Conservation (phyloP, 2,888 invertebrate genomes). For the Diaprepes abbreviatus region DNA sequence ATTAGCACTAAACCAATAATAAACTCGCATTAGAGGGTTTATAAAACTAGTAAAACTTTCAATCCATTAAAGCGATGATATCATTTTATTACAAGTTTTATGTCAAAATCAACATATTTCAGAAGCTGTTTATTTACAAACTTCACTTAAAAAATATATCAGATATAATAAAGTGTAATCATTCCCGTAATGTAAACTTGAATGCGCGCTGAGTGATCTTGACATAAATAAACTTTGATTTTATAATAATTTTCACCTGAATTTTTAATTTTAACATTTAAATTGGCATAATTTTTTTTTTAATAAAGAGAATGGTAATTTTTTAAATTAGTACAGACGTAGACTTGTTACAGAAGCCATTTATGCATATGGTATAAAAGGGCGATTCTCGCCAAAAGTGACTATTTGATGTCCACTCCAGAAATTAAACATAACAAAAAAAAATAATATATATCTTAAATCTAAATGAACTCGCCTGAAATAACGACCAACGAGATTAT, state of each 20-base stretch:
- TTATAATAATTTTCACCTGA: not conserved
- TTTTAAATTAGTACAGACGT: no score
- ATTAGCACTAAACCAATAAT: not conserved
- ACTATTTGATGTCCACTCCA: no score
- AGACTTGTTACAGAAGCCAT: no score
- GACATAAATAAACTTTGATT: not conserved
- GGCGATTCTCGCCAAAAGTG: no score
- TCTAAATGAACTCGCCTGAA: no score
- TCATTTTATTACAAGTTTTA: slow-evolving; percentile 12
- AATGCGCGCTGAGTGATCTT: not conserved
- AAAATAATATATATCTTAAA: no score
- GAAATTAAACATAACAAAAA: no score
- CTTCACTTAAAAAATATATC: slow-evolving; percentile 1
- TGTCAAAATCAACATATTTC: slow-evolving; percentile 2
- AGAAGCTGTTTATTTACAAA: slow-evolving; percentile 2
- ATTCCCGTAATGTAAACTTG: not conserved
- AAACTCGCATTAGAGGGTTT: not conserved
- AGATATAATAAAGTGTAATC: not conserved
- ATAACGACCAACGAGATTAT: no score
- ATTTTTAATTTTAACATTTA: not conserved
- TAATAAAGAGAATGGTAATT: no score
- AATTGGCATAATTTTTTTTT: no score
- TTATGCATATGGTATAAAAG: no score
- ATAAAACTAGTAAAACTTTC: slow-evolving; percentile 9
- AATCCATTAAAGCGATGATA: slow-evolving; percentile 13